Conservation (phyloP, 2,113 vertebrate species). For the Cyanocitta stelleri region DNA sequence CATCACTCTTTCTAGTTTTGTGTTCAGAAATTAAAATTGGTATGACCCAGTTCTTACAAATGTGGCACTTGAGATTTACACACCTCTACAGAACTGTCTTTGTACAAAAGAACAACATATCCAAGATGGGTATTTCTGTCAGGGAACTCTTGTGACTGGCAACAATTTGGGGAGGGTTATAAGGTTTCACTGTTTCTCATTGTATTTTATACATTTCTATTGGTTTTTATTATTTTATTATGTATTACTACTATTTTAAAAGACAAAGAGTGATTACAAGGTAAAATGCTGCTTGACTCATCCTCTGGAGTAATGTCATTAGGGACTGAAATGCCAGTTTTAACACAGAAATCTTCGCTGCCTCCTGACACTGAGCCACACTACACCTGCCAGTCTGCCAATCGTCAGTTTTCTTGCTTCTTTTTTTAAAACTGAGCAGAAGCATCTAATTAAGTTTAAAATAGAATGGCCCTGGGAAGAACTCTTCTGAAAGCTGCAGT, state of each 20-base stretch:
- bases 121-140: background rate
- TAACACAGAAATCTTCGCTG: slow-evolving; percentile 18
- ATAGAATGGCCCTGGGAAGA: slow-evolving; percentile 37
- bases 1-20: background rate
- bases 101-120: background rate
- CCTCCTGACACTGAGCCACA: background rate
- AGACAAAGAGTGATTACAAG: background rate
- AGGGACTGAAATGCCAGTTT: background rate
- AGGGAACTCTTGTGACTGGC: background rate
- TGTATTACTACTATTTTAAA: background rate
- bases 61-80: background rate
- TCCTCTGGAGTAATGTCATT: background rate
- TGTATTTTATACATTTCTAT: background rate
- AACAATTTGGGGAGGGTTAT: background rate
- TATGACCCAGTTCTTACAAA: slow-evolving; percentile 21
- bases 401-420: background rate
- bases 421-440: slow-evolving; percentile 32
- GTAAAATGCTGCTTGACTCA: background rate
- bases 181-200: background rate
- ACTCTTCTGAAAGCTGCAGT: background rate
- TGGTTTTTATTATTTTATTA: background rate
- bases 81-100: background rate
- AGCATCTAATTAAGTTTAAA: slow-evolving; percentile 54
- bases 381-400: slow-evolving; percentile 21
- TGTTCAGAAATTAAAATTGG: slow-evolving; percentile 15